Evolutionary conservation across 2,113 vertebrate species (phyloP), one percentile per base, ranked within the genome.

Genomic region (Dipodomys stephensi): DNA sequence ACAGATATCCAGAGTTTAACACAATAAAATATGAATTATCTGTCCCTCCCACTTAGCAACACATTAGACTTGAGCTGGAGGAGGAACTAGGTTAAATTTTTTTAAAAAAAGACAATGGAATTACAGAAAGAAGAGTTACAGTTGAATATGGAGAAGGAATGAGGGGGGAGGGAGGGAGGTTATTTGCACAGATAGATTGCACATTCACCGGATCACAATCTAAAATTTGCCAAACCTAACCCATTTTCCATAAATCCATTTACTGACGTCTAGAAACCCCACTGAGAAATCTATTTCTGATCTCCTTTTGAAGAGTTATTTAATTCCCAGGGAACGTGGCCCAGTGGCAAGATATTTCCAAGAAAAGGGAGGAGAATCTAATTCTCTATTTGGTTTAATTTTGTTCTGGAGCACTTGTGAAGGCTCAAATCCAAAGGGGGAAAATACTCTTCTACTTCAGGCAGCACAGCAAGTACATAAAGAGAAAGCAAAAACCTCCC

Each of bases 221-320:
- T 92, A 91, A 87, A 93, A 95, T 87, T 92, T 87, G 44, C 82
- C 93, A 86, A 94, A 81, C 67, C 82, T 94, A 96, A 88, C 88
- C 85, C 95, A 81, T 95, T 95, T 97, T 94, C 92, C 77, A 62
- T 78, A 97, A 95, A 87, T 88, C 80, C 92, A 88, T 85, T 96
- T 95, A 88, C 76, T 60, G 67, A 83, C 30, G 7, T 89, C 91
- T 88, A 80, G 94, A 96, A 95, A 72, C 79, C 93, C 93, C 76
- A 85, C 87, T 81, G 95, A 95, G 93, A 95, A 93, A 96, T 96
- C 93, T 97, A 90, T 97, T 96, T 96, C 94, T 90, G 91, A 93
- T 97, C 90, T 96, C 80, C 71, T 95, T 96, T 93, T 94, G 94
- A 97, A 96, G 85, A 92, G 76, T 94, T 95, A 94, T 85, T 94